phyloP scores from a whole-genome alignment of 2,113 vertebrate species.

The Balaeniceps rex region DNA sequence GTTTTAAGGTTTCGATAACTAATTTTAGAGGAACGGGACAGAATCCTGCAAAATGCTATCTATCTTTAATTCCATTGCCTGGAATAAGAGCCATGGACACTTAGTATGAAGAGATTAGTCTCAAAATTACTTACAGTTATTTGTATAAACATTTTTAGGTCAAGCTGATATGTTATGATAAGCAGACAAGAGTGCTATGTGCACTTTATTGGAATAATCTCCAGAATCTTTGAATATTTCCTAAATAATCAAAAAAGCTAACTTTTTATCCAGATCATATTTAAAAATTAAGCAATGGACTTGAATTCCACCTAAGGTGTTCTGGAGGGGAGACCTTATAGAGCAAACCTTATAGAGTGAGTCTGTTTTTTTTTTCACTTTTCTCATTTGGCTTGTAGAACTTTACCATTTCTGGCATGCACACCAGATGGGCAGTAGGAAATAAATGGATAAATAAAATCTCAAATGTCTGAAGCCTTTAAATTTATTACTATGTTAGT shows the following conservation, averaged over 20 bases:
- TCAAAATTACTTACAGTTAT: background rate
- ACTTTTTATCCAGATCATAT: background rate
- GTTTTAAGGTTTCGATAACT: background rate
- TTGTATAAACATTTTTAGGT: background rate
- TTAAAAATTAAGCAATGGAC: background rate
- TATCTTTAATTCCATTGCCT: background rate
- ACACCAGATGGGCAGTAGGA: constrained; percentile 24
- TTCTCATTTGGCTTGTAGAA: background rate
- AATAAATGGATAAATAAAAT: constrained; percentile 50
- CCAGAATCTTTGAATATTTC: background rate
- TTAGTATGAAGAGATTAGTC: background rate
- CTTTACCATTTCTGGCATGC: background rate
- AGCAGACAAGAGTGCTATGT: rapidly evolving
- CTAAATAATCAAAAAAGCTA: background rate
- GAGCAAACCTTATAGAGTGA: background rate
- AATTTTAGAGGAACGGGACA: background rate
- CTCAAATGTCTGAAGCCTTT: constrained; percentile 30
- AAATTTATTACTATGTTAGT: constrained; percentile 11
- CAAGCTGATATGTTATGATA: background rate
- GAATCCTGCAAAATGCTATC: background rate
- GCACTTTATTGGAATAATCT: background rate
- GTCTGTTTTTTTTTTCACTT: background rate
- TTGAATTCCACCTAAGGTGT: background rate
- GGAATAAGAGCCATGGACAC: background rate
- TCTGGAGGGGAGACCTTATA: background rate